Base-by-base conservation (phyloP, 2,113 vertebrate species). In the Pipra filicauda region DNA sequence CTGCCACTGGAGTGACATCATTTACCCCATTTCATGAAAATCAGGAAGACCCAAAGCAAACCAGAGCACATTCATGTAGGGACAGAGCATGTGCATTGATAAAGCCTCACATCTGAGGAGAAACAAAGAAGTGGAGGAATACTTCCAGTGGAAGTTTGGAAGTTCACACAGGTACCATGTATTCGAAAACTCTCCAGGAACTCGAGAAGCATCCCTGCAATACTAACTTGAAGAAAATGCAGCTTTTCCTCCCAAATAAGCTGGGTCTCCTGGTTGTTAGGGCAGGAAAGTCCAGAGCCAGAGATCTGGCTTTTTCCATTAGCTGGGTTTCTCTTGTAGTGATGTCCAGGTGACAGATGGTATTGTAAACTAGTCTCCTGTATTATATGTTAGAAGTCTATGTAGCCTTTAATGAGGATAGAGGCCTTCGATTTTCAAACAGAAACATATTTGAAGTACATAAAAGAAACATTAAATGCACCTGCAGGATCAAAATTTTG, bases 381-480 rank as follows among this genome's bases (percentile, higher is more conserved):
- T 48, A 75, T 57, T 39, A 1, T 33, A 77, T 54, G 28, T 51
- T 76, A 91, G 62, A 58, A 91, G 78, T 37, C 46, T 64, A 46
- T 33, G 57, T 57, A 89, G 65, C 31, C 64, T 90, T 85, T 85
- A 78, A 84, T 72, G 37, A 73, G 46, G 43, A 70, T 43, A 85
- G 39, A 87, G 48, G n/a, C 10, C 54, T 92, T 88, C 83, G 77
- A 95, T 91, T 97, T 92, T 90, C 55, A 93, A 96, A 74, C 43
- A 77, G 52, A 80, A 91, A 87, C 62, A 74, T 33, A 84, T 67
- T 27, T 66, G 37, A 93, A 89, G 33, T 11, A 74, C 33, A 55
- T 27, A 65, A 64, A 86, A 46, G 52, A 69, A 82, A 75, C 1
- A 55, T 30, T 70, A 77, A 77, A 70, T 48, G 57, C 27, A 67